These are phyloP conservation scores for Watersipora subatra DNA, from an alignment of 1,140 invertebrate genomes.

Conservation along the genomic window DNA sequence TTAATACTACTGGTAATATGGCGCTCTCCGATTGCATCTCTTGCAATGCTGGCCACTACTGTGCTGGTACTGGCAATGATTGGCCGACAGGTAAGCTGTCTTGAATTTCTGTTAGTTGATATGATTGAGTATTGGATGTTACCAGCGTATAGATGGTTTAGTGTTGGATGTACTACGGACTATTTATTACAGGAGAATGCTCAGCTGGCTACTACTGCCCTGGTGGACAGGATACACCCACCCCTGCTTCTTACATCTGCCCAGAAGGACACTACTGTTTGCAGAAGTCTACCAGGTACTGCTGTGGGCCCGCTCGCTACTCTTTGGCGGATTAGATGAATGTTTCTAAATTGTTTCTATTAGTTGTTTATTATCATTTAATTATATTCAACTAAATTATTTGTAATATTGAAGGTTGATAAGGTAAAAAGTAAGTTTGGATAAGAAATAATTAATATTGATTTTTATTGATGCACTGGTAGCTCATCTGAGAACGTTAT, in stretches of 20 bases:
- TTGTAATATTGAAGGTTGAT: too few species aligned
- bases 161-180: neutral
- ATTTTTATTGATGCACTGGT: too few species aligned
- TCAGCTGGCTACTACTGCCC: constrained; percentile 29
- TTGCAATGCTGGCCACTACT: constrained; percentile 27
- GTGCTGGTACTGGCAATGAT: constrained; percentile 21
- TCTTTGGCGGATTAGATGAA: too few species aligned
- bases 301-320: too few species aligned
- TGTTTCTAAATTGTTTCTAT: too few species aligned
- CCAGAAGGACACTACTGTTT: constrained; percentile 26
- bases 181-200: constrained; percentile 12
- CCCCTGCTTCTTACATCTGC: constrained; percentile 23
- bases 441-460: too few species aligned
- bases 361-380: too few species aligned
- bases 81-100: constrained; percentile 20
- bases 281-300: constrained; percentile 16
- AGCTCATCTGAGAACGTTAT: too few species aligned
- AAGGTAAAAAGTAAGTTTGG: too few species aligned
- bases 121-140: too few species aligned
- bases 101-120: too few species aligned
- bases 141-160: neutral
- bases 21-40: constrained; percentile 19
- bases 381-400: too few species aligned
- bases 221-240: constrained; percentile 20
- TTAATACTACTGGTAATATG: constrained; percentile 27